Percentiles rank a stretch among this genome's conserved stretches.
Evolutionary conservation across 2,888 invertebrate genomes (phyloP).

Genomic region (Leucophenga maculata): DNA sequence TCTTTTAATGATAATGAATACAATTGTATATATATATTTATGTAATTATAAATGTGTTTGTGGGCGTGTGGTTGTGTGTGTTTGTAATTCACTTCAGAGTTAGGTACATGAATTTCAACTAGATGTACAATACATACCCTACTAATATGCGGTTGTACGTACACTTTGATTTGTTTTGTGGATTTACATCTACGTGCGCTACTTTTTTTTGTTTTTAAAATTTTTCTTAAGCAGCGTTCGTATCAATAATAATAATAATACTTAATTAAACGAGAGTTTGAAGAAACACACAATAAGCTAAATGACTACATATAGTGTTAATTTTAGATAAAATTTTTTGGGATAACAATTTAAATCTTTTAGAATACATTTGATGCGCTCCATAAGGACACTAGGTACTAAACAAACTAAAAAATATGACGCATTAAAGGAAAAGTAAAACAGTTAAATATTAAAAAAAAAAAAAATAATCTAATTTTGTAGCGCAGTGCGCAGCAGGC

Average conservation of each 20-base stretch:
- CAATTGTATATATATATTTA: conserved; percentile 35
- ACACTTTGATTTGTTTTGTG: too few species aligned
- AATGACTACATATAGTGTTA: neutral
- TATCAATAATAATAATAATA: neutral
- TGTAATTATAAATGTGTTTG: conserved; percentile 2
- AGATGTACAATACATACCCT: neutral
- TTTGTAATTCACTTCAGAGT: neutral
- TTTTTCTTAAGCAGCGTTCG: neutral
- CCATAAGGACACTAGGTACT: conserved; percentile 12
- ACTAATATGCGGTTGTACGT: too few species aligned
- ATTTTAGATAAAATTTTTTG: too few species aligned
- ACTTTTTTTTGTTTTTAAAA: conserved; percentile 6
- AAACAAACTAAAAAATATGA: neutral
- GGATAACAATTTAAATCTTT: too few species aligned
- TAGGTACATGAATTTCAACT: conserved; percentile 20
- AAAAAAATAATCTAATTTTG: conserved; percentile 47
- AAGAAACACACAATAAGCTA: neutral
- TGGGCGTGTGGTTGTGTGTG: conserved; percentile 34
- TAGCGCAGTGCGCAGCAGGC: conserved; percentile 56
- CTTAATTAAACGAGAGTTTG: neutral
- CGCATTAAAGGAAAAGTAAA: neutral
- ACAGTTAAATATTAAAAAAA: neutral
- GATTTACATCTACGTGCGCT: neutral
- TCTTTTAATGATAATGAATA: conserved; percentile 30
- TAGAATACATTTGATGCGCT: too few species aligned